Percentiles rank a stretch among this genome's conserved stretches.
These are phyloP conservation scores for Elegia similella DNA, from an alignment of 2,888 invertebrate genomes.

Conservation along the genomic window DNA sequence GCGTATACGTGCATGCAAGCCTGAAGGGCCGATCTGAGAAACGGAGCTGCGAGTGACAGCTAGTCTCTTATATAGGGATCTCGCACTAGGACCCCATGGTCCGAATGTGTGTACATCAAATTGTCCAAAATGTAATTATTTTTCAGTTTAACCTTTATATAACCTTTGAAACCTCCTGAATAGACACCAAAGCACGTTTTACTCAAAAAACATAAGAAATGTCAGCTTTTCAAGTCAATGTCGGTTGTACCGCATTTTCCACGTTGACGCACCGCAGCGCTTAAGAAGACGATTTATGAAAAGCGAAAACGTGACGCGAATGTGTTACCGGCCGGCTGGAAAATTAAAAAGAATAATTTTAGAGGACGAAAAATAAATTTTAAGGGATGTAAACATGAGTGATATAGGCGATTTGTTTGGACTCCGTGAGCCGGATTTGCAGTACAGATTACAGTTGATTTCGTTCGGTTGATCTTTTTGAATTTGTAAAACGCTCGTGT, in stretches of 20 bases:
- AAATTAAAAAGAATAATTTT: constrained; percentile 50
- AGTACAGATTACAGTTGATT: constrained; percentile 18
- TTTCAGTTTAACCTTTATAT: no score
- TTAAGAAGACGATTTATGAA: constrained; percentile 61
- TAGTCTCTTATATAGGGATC: no score
- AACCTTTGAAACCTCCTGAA: no score
- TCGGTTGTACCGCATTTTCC: constrained; percentile 38
- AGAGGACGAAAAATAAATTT: constrained; percentile 36
- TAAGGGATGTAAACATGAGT: constrained; percentile 35
- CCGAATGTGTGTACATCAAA: no score
- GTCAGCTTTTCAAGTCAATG: constrained; percentile 19
- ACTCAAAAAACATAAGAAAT: background rate
- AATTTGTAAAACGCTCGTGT: background rate
- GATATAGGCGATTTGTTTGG: constrained; percentile 29
- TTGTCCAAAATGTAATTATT: no score
- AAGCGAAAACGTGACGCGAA: constrained; percentile 57
- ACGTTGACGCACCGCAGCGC: constrained; percentile 51
- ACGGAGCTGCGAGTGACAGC: no score
- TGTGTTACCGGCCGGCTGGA: constrained; percentile 36
- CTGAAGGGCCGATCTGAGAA: no score
- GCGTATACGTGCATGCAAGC: no score
- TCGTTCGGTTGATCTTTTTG: constrained; percentile 3
- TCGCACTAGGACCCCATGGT: no score
- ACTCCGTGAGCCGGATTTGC: constrained; percentile 28
- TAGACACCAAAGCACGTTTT: no score